Evolutionary conservation across 2,113 vertebrate species (phyloP).

Genomic region (Calidris pygmaea): DNA sequence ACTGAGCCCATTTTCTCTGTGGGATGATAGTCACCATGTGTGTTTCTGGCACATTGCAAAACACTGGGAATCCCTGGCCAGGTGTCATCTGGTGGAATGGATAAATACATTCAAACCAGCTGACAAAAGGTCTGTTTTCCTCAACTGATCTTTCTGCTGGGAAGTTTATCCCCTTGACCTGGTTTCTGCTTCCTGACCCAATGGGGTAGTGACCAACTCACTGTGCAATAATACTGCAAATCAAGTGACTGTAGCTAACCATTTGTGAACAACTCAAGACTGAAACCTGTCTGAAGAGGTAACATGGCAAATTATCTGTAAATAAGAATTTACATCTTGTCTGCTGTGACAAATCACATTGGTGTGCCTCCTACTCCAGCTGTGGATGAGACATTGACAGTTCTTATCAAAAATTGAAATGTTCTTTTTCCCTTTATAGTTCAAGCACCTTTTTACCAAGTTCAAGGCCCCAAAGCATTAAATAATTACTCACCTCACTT

Average conservation of each 20-base stretch:
- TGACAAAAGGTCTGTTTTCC: not conserved
- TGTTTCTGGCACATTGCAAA: not conserved
- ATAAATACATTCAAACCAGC: not conserved
- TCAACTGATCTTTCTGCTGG: not conserved
- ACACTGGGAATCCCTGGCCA: not conserved
- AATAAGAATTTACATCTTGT: not conserved
- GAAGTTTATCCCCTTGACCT: not conserved
- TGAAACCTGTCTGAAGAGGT: not conserved
- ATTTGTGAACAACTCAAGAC: not conserved
- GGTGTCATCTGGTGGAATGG: not conserved
- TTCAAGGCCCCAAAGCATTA: not conserved
- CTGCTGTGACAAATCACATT: not conserved
- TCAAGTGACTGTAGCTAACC: not conserved
- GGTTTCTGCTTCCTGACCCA: not conserved
- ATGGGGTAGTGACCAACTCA: not conserved
- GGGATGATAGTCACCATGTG: not conserved
- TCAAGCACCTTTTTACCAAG: not conserved
- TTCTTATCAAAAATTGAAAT: not conserved
- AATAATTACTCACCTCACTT: constrained; percentile 22
- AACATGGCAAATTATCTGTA: not conserved
- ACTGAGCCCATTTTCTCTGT: not conserved
- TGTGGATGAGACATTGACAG: not conserved
- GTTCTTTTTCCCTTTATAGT: not conserved
- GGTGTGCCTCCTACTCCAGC: not conserved
- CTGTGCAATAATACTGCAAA: not conserved